Evolutionary conservation across 2,888 invertebrate genomes (phyloP).

Genomic region (Heteropelma amictum): DNA sequence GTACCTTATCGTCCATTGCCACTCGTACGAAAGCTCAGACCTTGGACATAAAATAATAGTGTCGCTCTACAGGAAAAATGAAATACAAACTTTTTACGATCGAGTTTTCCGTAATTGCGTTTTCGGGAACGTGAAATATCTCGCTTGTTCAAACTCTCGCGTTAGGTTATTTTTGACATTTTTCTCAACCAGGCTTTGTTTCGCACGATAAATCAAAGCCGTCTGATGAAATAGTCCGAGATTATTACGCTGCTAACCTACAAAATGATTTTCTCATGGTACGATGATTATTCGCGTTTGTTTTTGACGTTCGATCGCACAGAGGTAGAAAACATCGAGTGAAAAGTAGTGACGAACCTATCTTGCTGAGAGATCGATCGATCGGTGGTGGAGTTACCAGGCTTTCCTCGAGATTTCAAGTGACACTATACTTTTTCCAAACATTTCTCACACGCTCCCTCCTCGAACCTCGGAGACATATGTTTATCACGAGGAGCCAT

Average conservation of each 20-base stretch:
- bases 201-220: neutral
- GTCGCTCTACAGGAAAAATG: constrained; percentile 66
- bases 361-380: constrained; percentile 27
- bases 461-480: constrained; percentile 47
- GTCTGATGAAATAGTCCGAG: constrained; percentile 19
- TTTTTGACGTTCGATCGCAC: neutral
- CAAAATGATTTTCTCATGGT: no score
- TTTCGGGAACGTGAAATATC: no score
- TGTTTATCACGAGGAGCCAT: constrained; percentile 54
- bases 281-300: neutral
- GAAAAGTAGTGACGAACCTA: no score
- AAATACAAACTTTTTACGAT: constrained; percentile 51
- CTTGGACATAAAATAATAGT: constrained; percentile 60
- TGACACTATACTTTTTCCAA: neutral
- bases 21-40: constrained; percentile 63
- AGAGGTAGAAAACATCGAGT: no score
- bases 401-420: neutral
- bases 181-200: neutral
- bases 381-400: neutral
- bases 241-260: constrained; percentile 36
- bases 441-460: no score
- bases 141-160: no score
- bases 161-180: neutral
- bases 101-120: no score
- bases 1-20: constrained; percentile 69